Base-by-base conservation (phyloP, 1,140 invertebrate species). In the Brachionus koreanus region DNA sequence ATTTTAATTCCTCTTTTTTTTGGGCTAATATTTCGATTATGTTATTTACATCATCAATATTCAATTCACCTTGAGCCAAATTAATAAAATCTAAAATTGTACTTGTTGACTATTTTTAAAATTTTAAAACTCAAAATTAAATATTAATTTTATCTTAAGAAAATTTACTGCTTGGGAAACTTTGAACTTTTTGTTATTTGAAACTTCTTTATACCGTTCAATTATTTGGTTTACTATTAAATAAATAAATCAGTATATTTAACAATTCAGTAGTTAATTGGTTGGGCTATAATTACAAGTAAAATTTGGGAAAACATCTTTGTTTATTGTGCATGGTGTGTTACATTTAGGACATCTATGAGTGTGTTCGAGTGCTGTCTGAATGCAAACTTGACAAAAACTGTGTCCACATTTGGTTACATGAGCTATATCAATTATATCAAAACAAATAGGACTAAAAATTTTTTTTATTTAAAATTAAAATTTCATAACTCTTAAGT, bases 341-440 rank as follows among this genome's bases (percentile, higher is more conserved):
- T 92, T 93, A 87, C 95, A 96, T 86, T 95, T 94, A 5, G 95
- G 95, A 89, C 96, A 98, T 49, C 92, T 89, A 52, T 92, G 91
- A 83, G 90, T 92, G n/a, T 91, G 89, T 86, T 95, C 93, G 13
- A 97, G 90, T 3, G 92, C 92, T 85, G 92, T 92, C 63, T 90
- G 90, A 74, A 97, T 94, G 87, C 95, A 98, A 61, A 87, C 86
- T 81, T 85, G 86, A 85, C 89, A 97, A 89, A 95, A 98, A 4
- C 94, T 96, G 87, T 98, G 96, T 1, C 95, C 95, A 89, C 95
- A 98, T 83, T 92, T 92, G 0, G 95, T 97, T 84, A 97, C 94
- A 87, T 95, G 92, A 0, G 95, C 94, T 88, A 96, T 95, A 79
- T 92, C 92, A 81, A 97, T 95, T 23, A 95, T 88, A 86, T 96